Evolutionary conservation across 2,888 invertebrate genomes (phyloP), one percentile per base, ranked within the genome.

Genomic region (Hypomecis punctinalis): DNA sequence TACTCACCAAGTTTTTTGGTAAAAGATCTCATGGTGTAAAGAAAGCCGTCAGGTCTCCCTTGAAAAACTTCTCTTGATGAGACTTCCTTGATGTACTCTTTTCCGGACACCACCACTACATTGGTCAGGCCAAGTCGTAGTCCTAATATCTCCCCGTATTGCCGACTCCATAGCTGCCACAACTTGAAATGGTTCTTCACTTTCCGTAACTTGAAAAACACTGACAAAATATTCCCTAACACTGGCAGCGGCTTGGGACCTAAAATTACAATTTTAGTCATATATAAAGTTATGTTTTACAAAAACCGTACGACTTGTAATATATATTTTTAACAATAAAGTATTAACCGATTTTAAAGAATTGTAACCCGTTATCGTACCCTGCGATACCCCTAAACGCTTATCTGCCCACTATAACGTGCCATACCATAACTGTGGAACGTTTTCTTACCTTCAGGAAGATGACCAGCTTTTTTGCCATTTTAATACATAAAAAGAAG

Each of bases 31-130:
- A 96, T 86, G 51, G 94, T 90, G 75, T 95, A 96, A 80, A 96
- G 95, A 76, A 95, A 96, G 8, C 96, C 96, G 78, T 95, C 94
- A 0, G 96, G 96, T 67, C 97, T 92, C 0, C 96, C 96, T 70
- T 95, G 95, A 69, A 96, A 96, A 42, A 95, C 95, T 39, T 95
- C 95, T 49, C 93, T 90, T 0, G 91, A 86, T 1, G 95, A 90
- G 5, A 95, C 94, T 76, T 96, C 95, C 70, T 93, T 95, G 10
- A 96, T 94, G 8, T 94, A 89, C 37, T 95, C 93, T 57, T 93
- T 90, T 0, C 95, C 95, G 4, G 94, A 94, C 8, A 96, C 94
- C 0, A 95, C 84, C 0, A 96, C 95, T 0, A 96, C 85, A 57
- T 94, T 93, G 59, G 94, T 89, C 7, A 88, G 84, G 2, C 96